These are phyloP conservation scores for Charadrius vociferus DNA, from an alignment of 2,113 vertebrate genomes.

Conservation along the genomic window DNA sequence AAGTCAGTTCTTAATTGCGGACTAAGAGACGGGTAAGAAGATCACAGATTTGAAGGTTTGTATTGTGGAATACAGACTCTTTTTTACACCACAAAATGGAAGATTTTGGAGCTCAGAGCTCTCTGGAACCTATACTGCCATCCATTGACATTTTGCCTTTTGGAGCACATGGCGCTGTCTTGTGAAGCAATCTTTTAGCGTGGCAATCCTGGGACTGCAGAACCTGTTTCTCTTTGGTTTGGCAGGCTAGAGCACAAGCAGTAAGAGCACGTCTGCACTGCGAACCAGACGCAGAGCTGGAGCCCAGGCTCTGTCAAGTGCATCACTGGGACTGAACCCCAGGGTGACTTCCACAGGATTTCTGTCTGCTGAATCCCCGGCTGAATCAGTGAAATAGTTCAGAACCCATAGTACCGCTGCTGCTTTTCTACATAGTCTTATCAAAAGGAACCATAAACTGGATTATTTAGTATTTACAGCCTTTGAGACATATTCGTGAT, in stretches of 20 bases:
- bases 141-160: background rate
- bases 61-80: background rate
- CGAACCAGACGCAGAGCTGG: rapidly evolving
- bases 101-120: background rate
- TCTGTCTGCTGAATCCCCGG: background rate
- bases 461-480: background rate
- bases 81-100: background rate
- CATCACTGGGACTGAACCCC: background rate
- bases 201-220: background rate
- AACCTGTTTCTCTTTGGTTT: background rate
- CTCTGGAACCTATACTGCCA: background rate
- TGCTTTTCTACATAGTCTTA: background rate
- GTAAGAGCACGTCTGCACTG: background rate
- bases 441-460: background rate
- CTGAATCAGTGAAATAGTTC: background rate
- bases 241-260: background rate
- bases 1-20: background rate
- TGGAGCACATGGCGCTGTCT: background rate
- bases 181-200: background rate
- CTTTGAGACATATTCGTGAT: background rate
- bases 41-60: background rate
- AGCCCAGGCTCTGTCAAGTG: background rate
- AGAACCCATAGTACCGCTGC: background rate
- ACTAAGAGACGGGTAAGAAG: background rate
- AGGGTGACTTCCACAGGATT: background rate